Evolutionary conservation across 2,113 vertebrate species (phyloP).

Genomic region (Nerophis lumbriciformis): DNA sequence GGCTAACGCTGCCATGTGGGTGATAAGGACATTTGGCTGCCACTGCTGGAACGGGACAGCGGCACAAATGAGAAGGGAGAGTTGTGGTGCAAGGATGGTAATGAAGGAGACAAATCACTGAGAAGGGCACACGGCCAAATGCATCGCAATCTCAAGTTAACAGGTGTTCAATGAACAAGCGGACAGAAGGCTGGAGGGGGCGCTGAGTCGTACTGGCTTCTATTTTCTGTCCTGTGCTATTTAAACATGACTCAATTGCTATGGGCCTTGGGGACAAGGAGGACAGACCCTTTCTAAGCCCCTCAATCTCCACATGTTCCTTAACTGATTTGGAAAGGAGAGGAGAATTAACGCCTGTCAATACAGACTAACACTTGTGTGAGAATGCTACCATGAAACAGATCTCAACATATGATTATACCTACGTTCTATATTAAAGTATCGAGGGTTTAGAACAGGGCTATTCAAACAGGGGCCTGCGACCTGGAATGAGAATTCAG

Average conservation of each 20-base stretch:
- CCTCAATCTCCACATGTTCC: constrained; percentile 8
- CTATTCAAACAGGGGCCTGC: no score
- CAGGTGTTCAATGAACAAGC: constrained; percentile 29
- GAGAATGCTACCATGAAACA: background rate
- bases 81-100: background rate
- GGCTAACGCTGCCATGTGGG: constrained; percentile 15
- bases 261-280: background rate
- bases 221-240: constrained; percentile 30
- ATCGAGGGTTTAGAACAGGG: background rate
- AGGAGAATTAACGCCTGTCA: constrained; percentile 8
- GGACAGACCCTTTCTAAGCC: constrained; percentile 8
- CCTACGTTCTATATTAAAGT: constrained; percentile 1
- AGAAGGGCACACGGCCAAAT: constrained; percentile 5
- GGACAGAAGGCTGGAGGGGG: constrained; percentile 4
- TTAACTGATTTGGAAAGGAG: constrained; percentile 5
- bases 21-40: constrained; percentile 11
- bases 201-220: constrained; percentile 10
- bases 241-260: constrained; percentile 11
- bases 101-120: constrained; percentile 6
- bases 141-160: constrained; percentile 24
- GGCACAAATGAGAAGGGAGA: constrained; percentile 3
- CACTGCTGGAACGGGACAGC: constrained; percentile 2
- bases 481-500: no score
- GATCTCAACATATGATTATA: background rate
- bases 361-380: background rate